Percentiles rank a stretch among this genome's conserved stretches.
These are phyloP conservation scores for Etia nguti DNA, from an alignment of 2,113 vertebrate genomes.

Conservation along the genomic window DNA sequence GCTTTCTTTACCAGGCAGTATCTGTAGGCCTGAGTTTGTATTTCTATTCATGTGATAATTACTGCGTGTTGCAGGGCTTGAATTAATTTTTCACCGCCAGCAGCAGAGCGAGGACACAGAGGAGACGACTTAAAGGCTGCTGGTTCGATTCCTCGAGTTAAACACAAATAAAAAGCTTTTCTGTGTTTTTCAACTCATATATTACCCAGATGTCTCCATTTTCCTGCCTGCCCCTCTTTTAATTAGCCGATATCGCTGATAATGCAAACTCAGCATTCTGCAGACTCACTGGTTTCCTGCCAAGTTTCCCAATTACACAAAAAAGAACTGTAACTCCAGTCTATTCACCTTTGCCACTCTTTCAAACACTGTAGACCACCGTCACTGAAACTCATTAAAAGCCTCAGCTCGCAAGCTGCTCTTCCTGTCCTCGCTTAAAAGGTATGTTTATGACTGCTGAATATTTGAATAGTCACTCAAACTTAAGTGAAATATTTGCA, in stretches of 20 bases:
- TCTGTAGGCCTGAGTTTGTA: background rate
- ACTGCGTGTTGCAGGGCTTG: background rate
- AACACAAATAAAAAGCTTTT: background rate
- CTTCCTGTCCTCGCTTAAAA: background rate
- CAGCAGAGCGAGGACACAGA: background rate
- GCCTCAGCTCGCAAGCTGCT: background rate
- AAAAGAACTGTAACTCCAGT: background rate
- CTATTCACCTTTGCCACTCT: background rate
- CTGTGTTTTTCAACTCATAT: background rate
- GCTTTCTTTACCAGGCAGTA: background rate
- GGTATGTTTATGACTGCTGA: background rate
- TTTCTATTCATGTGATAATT: background rate
- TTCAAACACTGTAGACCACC: background rate
- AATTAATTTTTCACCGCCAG: background rate
- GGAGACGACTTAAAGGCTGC: background rate
- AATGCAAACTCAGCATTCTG: background rate
- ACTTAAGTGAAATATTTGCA: background rate
- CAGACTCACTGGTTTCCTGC: background rate
- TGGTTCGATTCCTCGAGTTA: background rate
- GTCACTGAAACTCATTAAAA: background rate
- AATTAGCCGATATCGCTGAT: background rate
- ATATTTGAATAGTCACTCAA: background rate
- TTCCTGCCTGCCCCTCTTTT: background rate
- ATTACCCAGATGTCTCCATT: background rate
- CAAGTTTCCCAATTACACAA: background rate